Evolutionary conservation across 2,888 invertebrate genomes (phyloP).

Genomic region (Synergus itoensis): DNA sequence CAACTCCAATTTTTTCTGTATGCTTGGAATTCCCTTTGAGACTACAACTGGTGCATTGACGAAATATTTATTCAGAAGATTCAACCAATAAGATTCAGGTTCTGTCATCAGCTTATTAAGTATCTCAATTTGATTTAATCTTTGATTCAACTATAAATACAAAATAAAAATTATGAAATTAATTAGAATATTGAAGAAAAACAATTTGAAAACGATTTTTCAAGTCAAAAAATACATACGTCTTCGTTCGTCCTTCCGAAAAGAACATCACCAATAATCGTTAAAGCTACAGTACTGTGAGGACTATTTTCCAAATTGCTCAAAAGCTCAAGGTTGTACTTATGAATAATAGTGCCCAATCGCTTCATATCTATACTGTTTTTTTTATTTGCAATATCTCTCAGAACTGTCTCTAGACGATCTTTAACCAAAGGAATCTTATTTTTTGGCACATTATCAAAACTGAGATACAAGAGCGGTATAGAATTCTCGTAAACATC

Average conservation of each 20-base stretch:
- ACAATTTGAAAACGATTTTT: conserved; percentile 3
- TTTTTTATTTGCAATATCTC: conserved; percentile 77
- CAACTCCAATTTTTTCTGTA: conserved; percentile 83
- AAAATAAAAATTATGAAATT: conserved; percentile 34
- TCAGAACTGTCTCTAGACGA: conserved; percentile 79
- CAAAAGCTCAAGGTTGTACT: conserved; percentile 84
- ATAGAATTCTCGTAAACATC: conserved; percentile 87
- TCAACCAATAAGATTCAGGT: conserved; percentile 84
- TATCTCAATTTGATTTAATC: conserved; percentile 84
- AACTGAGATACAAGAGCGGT: conserved; percentile 84
- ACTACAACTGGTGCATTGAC: conserved; percentile 82
- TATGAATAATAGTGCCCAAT: conserved; percentile 85
- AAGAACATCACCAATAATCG: conserved; percentile 90
- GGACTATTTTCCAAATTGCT: conserved; percentile 88
- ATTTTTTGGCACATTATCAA: conserved; percentile 87
- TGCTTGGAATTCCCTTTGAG: conserved; percentile 84
- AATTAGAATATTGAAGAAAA: neutral
- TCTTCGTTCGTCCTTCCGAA: conserved; percentile 88
- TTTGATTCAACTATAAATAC: conserved; percentile 81
- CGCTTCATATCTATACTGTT: conserved; percentile 86
- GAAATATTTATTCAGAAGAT: conserved; percentile 85
- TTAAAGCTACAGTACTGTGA: conserved; percentile 87
- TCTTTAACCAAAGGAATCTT: conserved; percentile 83
- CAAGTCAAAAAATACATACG: conserved; percentile 79
- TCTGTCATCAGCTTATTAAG: conserved; percentile 83